Base-by-base conservation (phyloP, 2,888 invertebrate genomes). In the Leucophora obtusa region DNA sequence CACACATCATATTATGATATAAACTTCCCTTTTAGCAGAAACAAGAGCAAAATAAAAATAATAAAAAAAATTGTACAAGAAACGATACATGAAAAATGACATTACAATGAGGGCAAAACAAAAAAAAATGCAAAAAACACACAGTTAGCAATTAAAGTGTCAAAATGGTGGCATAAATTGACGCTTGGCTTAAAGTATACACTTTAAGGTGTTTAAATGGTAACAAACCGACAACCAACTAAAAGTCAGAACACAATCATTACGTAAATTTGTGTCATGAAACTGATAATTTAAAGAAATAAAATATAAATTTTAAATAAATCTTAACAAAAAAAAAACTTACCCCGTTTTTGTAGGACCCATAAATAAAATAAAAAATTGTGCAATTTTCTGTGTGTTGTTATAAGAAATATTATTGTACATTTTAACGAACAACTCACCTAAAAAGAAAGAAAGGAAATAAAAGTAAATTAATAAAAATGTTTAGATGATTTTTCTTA, bases 111-210 rank as follows among this genome's bases (percentile, higher is more conserved):
- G 66, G 69, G 69, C 69, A 68, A 80, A 43, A 53, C 28, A 68
- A 38, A 3, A 28, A 28, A 24, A 24, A 24, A 5, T 35, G n/a
- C 9, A 35, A 21, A 63, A 56, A n/a, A 69, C 35, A 58, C 47
- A 58, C 47, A 75, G 71, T 60, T 69, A 58, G 63, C 80, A 82
- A 80, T 82, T 82, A 82, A 80, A 80, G 72, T 82, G 82, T 82
- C 82, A 80, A 82, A 82, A 78, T 75, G 82, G 75, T 74, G 80
- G 80, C 80, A 82, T 82, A 75, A 82, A 82, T 77, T 80, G 74
- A 78, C 79, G 71, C 18, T 56, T 35, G 28, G 50, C 50, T 74
- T 76, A 47, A 47, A 47, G n/a, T 47, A 47, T 47, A 47, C 15
- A 47, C 43, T 47, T 47, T 47, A 28, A 47, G 43, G n/a, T n/a